A percentile compares a stretch with the other conserved stretches of the same genome.
Evolutionary conservation across 92 coral and sea anemone genomes (phyloP).

Genomic region (Montipora capitata): DNA sequence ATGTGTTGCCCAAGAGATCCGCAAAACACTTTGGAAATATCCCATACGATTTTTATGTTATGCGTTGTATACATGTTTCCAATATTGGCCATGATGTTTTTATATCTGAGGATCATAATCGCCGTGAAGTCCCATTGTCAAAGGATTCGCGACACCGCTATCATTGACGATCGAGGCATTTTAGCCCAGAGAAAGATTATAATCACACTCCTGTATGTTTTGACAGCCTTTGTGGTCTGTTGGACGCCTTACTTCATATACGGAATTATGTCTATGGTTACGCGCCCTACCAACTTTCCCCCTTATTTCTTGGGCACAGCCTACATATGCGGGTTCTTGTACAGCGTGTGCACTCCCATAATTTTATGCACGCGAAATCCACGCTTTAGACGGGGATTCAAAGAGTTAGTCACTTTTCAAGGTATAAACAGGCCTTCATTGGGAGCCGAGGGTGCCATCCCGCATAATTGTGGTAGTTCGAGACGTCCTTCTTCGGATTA

Average conservation of each 20-base stretch:
- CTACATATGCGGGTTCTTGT: constrained; percentile 78
- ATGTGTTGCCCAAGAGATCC: constrained; percentile 66
- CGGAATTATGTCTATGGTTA: constrained; percentile 46
- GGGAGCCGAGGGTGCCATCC: constrained; percentile 1
- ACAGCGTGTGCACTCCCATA: constrained; percentile 77
- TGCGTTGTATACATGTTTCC: constrained; percentile 69
- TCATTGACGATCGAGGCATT: constrained; percentile 88
- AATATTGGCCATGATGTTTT: constrained; percentile 40
- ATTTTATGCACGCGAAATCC: constrained; percentile 80
- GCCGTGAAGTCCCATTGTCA: constrained; percentile 70
- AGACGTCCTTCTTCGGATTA: constrained; percentile 71
- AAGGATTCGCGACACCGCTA: constrained; percentile 81
- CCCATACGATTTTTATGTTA: constrained; percentile 57
- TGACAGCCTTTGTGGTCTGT: constrained; percentile 66
- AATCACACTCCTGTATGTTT: constrained; percentile 72
- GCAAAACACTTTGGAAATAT: constrained; percentile 42
- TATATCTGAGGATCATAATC: constrained; percentile 65
- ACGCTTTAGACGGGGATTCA: constrained; percentile 85
- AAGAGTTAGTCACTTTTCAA: constrained; percentile 75
- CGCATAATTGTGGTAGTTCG: constrained; percentile 1
- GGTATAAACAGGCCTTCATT: constrained; percentile 47
- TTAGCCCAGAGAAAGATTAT: constrained; percentile 82
- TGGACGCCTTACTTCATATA: constrained; percentile 87
- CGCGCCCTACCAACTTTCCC: constrained; percentile 22
- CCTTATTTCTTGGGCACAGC: constrained; percentile 65